Base-by-base conservation (phyloP, 2,888 invertebrate species). In the Drosophila quinaria region DNA sequence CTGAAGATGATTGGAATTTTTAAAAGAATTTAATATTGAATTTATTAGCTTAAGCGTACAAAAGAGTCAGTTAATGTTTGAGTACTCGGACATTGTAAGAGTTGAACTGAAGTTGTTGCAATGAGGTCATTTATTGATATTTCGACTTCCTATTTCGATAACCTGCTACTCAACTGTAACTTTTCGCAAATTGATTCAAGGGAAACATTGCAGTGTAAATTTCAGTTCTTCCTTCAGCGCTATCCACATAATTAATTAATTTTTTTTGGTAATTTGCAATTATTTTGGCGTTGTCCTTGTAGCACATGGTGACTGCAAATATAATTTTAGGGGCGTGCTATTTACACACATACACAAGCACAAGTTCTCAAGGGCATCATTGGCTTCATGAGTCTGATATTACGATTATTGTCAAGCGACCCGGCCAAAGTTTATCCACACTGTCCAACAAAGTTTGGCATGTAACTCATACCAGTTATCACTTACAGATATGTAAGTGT, bases 401-500 rank as follows among this genome's bases (percentile, higher is more conserved):
- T 70, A 71, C 76, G 83, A 82, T 75, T 82, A 89, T 82, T 79
- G 67, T 39, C 60, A 52, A 59, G 49, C 46, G 54, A 63, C 29
- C 33, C 54, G 61, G 52, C 50, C 60, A 51, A 87, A 89, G 49
- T 83, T 81, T 66, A 33, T 47, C 11, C 37, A 61, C 46, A 29
- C 59, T 47, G 47, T 29, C 42, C 46, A 35, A 54, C 64, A 60
- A 80, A 80, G 46, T 70, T 75, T 64, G 10, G 37, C 50, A 4
- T 55, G 50, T 15, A 56, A 60, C 55, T 35, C 44, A 15, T 37
- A 70, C 54, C 59, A 44, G 59, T 37, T 39, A 47, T 44, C 39
- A 15, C 41, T 42, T 19, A 39, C 35, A 50, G 31, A 25, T 33
- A 15, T 33, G 13, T 9, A 39, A 17, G 33, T 37, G 13, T 42